Evolutionary conservation across 2,888 invertebrate genomes (phyloP).

Genomic region (Portevinia maculata): DNA sequence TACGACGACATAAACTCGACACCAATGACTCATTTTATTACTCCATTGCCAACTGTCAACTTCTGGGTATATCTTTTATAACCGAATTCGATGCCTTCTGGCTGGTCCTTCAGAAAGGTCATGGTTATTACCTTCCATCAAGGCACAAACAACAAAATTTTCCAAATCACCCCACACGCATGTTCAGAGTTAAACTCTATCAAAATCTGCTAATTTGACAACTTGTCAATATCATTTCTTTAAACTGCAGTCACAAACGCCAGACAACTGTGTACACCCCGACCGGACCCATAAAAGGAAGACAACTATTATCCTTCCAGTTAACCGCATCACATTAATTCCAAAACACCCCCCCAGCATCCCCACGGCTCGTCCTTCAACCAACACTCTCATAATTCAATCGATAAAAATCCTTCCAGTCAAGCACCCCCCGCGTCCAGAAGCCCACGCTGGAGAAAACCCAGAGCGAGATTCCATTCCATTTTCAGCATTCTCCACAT

Average conservation of each 20-base stretch:
- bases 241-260: slow-evolving; percentile 54
- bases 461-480: slow-evolving; percentile 73
- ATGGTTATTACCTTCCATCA: slow-evolving; percentile 43
- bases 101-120: slow-evolving; percentile 58
- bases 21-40: slow-evolving; percentile 65
- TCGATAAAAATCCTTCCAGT: slow-evolving; percentile 74
- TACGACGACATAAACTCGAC: slow-evolving; percentile 76
- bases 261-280: slow-evolving; percentile 30
- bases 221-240: slow-evolving; percentile 37
- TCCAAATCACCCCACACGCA: slow-evolving; percentile 19
- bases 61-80: slow-evolving; percentile 56
- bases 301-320: slow-evolving; percentile 66
- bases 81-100: slow-evolving; percentile 44
- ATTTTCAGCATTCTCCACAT: slow-evolving; percentile 73
- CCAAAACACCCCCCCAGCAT: slow-evolving; percentile 46
- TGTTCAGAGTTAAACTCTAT: slow-evolving; percentile 32
- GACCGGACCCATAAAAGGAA: slow-evolving; percentile 10
- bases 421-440: slow-evolving; percentile 1
- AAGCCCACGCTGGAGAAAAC: slow-evolving; percentile 15
- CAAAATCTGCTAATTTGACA: slow-evolving; percentile 63
- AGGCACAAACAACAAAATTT: slow-evolving; percentile 24
- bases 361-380: slow-evolving; percentile 7
- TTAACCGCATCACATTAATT: slow-evolving; percentile 74
- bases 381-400: slow-evolving; percentile 54
- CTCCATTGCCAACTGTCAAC: slow-evolving; percentile 63